A percentile compares a stretch with the other conserved stretches of the same genome.
phyloP scores from a whole-genome alignment of 2,113 vertebrate genomes.

The Neomonachus schauinslandi region DNA sequence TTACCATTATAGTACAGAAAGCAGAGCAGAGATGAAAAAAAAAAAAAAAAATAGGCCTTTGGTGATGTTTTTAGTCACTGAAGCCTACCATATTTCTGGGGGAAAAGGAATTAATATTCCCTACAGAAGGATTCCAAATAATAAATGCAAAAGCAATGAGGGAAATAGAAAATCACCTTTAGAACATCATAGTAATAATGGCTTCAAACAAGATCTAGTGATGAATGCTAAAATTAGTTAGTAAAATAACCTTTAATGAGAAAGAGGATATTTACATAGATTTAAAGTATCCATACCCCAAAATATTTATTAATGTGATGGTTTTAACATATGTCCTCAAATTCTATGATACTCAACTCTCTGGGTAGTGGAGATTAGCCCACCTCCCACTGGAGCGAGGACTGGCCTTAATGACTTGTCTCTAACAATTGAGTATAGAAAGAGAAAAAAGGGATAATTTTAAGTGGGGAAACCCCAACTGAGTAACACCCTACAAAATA shows the following conservation, averaged over 20 bases:
- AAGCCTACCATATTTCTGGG: background rate
- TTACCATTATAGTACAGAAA: background rate
- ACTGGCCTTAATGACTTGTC: background rate
- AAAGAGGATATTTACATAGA: background rate
- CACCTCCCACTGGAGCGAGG: too few species aligned
- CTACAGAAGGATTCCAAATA: background rate
- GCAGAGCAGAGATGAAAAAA: background rate
- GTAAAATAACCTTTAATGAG: background rate
- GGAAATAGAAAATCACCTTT: background rate
- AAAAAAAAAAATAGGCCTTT: background rate
- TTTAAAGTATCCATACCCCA: background rate
- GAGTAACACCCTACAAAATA: background rate
- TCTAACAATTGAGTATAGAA: background rate
- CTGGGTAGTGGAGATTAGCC: background rate
- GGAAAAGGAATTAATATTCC: background rate
- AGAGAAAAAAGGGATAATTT: background rate
- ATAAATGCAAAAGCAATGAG: background rate
- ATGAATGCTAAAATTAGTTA: background rate
- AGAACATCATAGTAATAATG: background rate
- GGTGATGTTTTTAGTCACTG: background rate
- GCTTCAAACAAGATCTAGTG: background rate
- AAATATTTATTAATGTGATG: background rate
- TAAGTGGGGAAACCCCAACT: background rate
- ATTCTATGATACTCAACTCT: background rate
- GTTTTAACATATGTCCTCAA: background rate